These are phyloP conservation scores for Belonocnema kinseyi DNA, from an alignment of 1,140 invertebrate species.

Conservation along the genomic window DNA sequence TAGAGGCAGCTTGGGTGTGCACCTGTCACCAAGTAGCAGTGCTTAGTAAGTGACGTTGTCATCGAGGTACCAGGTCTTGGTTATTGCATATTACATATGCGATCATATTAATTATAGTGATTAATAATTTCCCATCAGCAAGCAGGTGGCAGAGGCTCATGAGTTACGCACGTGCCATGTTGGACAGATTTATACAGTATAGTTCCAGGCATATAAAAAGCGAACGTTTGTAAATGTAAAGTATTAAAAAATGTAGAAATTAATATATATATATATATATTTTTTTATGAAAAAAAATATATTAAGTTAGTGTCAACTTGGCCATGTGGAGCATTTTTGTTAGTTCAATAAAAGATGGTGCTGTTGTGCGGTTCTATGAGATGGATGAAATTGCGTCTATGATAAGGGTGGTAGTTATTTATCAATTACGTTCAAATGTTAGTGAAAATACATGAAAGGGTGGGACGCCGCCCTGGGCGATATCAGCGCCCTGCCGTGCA, in stretches of 20 bases:
- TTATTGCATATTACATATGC: constrained; percentile 51
- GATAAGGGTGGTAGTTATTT: constrained; percentile 61
- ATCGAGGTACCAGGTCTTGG: constrained; percentile 46
- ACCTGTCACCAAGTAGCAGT: constrained; percentile 73
- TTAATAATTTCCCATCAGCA: constrained; percentile 71
- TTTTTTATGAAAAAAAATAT: constrained; percentile 48
- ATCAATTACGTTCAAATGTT: constrained; percentile 34
- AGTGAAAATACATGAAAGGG: constrained; percentile 39
- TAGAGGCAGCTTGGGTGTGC: constrained; percentile 72
- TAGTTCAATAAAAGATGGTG: constrained; percentile 72
- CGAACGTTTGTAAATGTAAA: constrained; percentile 37
- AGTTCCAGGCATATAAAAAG: constrained; percentile 71
- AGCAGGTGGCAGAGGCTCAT: constrained; percentile 70
- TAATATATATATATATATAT: too few relatives aligned
- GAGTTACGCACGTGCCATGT: constrained; percentile 67
- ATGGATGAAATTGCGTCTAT: constrained; percentile 68
- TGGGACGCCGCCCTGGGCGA: constrained; percentile 32
- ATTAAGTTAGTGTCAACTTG: constrained; percentile 74
- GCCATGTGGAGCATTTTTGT: constrained; percentile 75
- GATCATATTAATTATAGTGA: constrained; percentile 62
- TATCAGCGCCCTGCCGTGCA: constrained; percentile 28
- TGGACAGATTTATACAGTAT: constrained; percentile 62
- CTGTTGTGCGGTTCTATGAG: constrained; percentile 65
- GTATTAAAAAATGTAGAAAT: constrained; percentile 4
- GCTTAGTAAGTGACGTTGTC: constrained; percentile 60